phyloP scores from a whole-genome alignment of 2,113 vertebrate species.

The Nothoprocta pentlandii region DNA sequence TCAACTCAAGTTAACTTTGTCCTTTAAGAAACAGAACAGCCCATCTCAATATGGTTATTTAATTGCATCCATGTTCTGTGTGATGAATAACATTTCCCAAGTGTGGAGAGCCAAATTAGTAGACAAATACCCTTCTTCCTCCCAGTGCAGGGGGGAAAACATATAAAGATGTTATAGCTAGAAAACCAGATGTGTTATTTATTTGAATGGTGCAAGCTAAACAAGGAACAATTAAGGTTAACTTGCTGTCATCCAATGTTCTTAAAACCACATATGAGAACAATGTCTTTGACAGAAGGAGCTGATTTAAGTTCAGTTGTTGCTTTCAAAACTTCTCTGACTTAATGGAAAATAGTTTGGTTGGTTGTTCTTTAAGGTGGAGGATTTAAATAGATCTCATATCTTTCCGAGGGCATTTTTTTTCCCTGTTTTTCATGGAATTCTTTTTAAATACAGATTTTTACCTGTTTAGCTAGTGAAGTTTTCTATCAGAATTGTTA shows the following conservation, averaged over 20 bases:
- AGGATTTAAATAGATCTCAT: background rate
- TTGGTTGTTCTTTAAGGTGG: slow-evolving; percentile 15
- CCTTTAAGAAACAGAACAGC: slow-evolving; percentile 13
- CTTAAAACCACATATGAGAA: slow-evolving; percentile 48
- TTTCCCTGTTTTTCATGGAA: background rate
- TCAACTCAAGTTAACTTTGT: slow-evolving; percentile 2
- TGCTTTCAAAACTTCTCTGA: slow-evolving; percentile 24
- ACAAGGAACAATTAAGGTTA: slow-evolving; percentile 53
- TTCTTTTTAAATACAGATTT: background rate
- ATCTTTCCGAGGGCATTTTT: background rate
- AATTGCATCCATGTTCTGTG: slow-evolving; percentile 46
- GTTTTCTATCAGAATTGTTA: background rate
- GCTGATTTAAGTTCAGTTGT: slow-evolving; percentile 35
- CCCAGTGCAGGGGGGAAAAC: background rate
- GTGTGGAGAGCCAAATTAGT: slow-evolving; percentile 3
- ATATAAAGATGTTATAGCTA: background rate
- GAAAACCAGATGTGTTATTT: slow-evolving; percentile 53
- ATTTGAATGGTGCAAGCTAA: slow-evolving; percentile 45
- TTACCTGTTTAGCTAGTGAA: background rate
- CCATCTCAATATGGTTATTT: slow-evolving; percentile 12
- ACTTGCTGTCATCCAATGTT: slow-evolving; percentile 29
- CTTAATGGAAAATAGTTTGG: slow-evolving; percentile 40
- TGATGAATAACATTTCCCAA: slow-evolving; percentile 40
- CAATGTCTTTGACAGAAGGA: slow-evolving; percentile 25
- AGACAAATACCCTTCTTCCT: slow-evolving; percentile 44